Percentiles rank a stretch among this genome's conserved stretches.
Evolutionary conservation across 2,888 invertebrate genomes (phyloP).

Genomic region (Chrysolina oricalcia): DNA sequence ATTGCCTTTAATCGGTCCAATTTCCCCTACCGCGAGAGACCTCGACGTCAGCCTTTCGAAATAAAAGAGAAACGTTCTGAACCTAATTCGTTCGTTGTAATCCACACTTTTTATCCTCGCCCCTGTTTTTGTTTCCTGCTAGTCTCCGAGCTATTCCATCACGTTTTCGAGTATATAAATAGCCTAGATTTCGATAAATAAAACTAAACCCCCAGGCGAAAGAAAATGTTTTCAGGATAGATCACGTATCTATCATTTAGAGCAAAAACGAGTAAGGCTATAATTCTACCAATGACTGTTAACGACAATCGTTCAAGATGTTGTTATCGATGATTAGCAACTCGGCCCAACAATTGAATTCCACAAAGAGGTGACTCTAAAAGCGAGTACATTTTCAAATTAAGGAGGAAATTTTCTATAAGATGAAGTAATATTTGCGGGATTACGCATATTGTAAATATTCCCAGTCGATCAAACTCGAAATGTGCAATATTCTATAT

Average conservation of each 20-base stretch:
- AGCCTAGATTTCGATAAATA: constrained; percentile 4
- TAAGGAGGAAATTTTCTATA: too few relatives aligned
- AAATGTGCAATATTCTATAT: too few relatives aligned
- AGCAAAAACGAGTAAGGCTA: not conserved
- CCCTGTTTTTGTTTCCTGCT: constrained; percentile 15
- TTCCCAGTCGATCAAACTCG: too few relatives aligned
- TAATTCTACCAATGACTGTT: not conserved
- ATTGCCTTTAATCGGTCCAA: constrained; percentile 20
- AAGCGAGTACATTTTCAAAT: too few relatives aligned
- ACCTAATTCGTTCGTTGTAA: constrained; percentile 23
- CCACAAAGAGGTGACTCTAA: too few relatives aligned
- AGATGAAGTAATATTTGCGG: too few relatives aligned
- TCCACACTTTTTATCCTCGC: constrained; percentile 23
- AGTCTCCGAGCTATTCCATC: constrained; percentile 17
- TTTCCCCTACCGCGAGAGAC: constrained; percentile 8
- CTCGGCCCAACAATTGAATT: too few relatives aligned
- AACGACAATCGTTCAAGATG: not conserved
- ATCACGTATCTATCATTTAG: constrained; percentile 38
- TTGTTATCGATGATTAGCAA: too few relatives aligned
- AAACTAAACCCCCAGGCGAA: not conserved
- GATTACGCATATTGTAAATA: too few relatives aligned
- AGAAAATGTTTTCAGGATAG: constrained; percentile 19
- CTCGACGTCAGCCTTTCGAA: constrained; percentile 22
- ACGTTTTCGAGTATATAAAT: constrained; percentile 1
- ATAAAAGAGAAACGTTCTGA: constrained; percentile 21